Evolutionary conservation across 2,797 vertebrate genomes (phyloP).

Genomic region (Avahi laniger): DNA sequence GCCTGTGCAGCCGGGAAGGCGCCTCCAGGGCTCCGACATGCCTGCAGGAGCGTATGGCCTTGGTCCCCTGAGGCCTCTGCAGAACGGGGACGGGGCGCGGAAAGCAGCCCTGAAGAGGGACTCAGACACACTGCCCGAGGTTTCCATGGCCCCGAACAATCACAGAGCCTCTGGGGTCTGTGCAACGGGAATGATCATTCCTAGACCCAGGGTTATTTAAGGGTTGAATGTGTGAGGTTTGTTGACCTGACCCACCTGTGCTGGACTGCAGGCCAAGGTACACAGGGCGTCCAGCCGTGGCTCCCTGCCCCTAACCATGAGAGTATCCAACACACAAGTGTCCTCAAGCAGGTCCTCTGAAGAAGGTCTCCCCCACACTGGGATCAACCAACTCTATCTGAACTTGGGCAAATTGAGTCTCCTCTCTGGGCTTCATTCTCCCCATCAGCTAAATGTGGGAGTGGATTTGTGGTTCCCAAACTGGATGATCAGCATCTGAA

Average conservation of each 20-base stretch:
- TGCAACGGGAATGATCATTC: not conserved
- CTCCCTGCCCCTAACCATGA: not conserved
- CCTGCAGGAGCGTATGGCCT: rapidly evolving
- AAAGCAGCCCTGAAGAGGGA: not conserved
- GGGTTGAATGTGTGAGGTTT: not conserved
- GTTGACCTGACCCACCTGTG: too few relatives aligned
- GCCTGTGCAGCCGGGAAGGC: not conserved
- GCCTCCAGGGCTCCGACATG: not conserved
- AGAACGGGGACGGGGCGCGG: not conserved
- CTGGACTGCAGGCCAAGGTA: not conserved
- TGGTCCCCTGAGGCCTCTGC: too few relatives aligned
- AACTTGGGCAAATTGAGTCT: not conserved
- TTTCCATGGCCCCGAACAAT: not conserved
- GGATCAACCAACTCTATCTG: not conserved
- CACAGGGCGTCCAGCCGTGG: too few relatives aligned
- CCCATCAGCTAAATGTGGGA: not conserved
- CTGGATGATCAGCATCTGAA: not conserved
- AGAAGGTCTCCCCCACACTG: not conserved
- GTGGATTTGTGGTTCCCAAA: not conserved
- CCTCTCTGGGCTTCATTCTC: not conserved
- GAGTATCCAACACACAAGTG: not conserved
- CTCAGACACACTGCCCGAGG: not conserved
- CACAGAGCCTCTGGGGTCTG: not conserved
- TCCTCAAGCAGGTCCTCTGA: not conserved
- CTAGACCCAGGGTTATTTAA: not conserved